A percentile compares a stretch with the other conserved stretches of the same genome.
Evolutionary conservation across 2,797 vertebrate species (phyloP).

Genomic region (Alca torda): DNA sequence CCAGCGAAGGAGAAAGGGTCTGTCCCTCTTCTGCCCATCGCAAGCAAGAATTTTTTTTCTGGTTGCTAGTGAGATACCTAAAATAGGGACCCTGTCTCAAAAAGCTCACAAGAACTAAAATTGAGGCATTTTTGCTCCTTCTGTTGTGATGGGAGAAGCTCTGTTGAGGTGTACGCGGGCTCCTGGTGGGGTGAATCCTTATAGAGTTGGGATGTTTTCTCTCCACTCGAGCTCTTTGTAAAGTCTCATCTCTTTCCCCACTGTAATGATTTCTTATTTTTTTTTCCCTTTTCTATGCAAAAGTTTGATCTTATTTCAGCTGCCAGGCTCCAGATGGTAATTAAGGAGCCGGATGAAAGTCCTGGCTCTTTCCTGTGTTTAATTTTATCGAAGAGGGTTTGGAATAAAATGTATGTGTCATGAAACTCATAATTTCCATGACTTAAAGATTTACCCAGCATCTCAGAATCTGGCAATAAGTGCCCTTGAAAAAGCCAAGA

Average conservation of each 20-base stretch:
- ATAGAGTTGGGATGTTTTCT: not conserved
- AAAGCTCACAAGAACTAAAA: not conserved
- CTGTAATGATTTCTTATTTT: not conserved
- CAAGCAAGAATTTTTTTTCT: not conserved
- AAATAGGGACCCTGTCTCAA: not conserved
- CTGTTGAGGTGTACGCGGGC: not conserved
- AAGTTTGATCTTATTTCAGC: constrained; percentile 1
- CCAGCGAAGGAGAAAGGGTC: not conserved
- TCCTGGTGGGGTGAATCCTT: not conserved
- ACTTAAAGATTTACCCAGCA: constrained; percentile 37
- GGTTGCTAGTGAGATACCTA: not conserved
- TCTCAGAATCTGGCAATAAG: constrained; percentile 1
- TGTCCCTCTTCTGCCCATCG: not conserved
- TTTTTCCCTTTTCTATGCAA: not conserved
- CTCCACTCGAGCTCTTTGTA: not conserved
- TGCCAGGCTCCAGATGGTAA: constrained; percentile 12
- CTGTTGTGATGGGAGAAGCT: not conserved
- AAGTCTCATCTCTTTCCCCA: not conserved
- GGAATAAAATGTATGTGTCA: not conserved
- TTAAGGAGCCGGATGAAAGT: constrained; percentile 24
- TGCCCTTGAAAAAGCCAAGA: constrained; percentile 17
- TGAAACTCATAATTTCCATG: constrained; percentile 47
- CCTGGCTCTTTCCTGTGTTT: constrained; percentile 14
- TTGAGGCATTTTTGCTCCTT: not conserved
- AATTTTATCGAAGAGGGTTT: not conserved